phyloP scores from a whole-genome alignment of 1,140 invertebrate genomes.

The Brachionus rubens region DNA sequence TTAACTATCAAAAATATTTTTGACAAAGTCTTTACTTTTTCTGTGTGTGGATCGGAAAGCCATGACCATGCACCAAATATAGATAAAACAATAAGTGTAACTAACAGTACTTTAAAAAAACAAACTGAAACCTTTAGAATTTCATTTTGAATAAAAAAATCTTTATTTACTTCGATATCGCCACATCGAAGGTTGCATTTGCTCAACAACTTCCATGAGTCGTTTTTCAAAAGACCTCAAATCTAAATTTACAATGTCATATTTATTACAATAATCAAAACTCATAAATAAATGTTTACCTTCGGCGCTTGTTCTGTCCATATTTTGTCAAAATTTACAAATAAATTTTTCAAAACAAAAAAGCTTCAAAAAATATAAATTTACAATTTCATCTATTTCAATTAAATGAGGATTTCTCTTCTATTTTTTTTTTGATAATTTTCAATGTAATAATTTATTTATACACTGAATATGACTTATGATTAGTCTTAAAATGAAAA shows the following conservation, averaged over 20 bases:
- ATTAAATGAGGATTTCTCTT: too few relatives aligned
- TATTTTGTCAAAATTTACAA: not conserved
- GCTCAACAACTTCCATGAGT: slow-evolving; percentile 22
- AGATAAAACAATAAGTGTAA: slow-evolving; percentile 12
- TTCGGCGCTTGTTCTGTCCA: slow-evolving; percentile 6
- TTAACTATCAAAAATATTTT: too few relatives aligned
- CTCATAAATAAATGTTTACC: not conserved
- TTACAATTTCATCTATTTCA: too few relatives aligned
- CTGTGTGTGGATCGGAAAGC: slow-evolving; percentile 38
- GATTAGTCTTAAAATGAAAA: too few relatives aligned
- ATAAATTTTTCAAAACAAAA: not conserved
- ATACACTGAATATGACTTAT: too few relatives aligned
- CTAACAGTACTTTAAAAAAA: slow-evolving; percentile 10
- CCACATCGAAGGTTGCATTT: slow-evolving; percentile 44
- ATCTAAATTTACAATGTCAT: not conserved
- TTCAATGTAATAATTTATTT: too few relatives aligned
- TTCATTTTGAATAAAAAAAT: not conserved
- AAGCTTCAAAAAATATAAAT: too few relatives aligned
- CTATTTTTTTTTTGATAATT: too few relatives aligned
- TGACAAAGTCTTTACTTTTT: slow-evolving; percentile 31
- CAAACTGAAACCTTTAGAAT: not conserved
- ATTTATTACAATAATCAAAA: not conserved
- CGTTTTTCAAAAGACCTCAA: slow-evolving; percentile 33
- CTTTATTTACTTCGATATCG: slow-evolving; percentile 5
- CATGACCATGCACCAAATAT: slow-evolving; percentile 33